phyloP scores from a whole-genome alignment of 1,140 invertebrate species.

The Vanessa atalanta region DNA sequence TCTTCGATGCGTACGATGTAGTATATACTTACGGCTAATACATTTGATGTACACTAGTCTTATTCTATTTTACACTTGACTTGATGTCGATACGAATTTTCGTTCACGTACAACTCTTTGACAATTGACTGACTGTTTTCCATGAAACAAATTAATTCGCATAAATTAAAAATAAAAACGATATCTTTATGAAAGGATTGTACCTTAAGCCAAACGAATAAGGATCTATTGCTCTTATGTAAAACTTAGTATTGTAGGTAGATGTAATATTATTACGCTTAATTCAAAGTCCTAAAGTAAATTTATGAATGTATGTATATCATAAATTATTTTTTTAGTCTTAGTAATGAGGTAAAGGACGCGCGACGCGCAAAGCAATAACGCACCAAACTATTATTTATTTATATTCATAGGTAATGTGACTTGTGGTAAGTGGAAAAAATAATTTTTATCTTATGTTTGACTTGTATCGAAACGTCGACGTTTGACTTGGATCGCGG shows the following conservation, averaged over 20 bases:
- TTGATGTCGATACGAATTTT: too few relatives aligned
- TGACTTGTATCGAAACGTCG: neutral
- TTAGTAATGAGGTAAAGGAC: neutral
- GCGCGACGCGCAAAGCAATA: constrained; percentile 13
- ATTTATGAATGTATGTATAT: neutral
- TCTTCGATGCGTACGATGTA: neutral
- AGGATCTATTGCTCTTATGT: neutral
- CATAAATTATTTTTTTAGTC: constrained; percentile 10
- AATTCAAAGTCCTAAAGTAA: neutral
- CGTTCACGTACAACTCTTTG: neutral
- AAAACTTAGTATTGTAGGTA: neutral
- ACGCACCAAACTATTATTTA: constrained; percentile 13
- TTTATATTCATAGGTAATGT: neutral
- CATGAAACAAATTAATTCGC: too few relatives aligned
- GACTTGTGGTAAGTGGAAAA: neutral
- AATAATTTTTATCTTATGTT: neutral
- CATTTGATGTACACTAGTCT: neutral
- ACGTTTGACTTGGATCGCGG: neutral
- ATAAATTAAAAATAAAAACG: too few relatives aligned
- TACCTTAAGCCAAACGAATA: too few relatives aligned
- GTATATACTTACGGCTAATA: neutral
- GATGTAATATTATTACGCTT: neutral
- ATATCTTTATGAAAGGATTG: too few relatives aligned
- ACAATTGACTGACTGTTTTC: neutral
- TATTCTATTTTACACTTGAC: too few relatives aligned